Conservation (phyloP, 2,113 vertebrate species). For the Pantherophis guttatus region DNA sequence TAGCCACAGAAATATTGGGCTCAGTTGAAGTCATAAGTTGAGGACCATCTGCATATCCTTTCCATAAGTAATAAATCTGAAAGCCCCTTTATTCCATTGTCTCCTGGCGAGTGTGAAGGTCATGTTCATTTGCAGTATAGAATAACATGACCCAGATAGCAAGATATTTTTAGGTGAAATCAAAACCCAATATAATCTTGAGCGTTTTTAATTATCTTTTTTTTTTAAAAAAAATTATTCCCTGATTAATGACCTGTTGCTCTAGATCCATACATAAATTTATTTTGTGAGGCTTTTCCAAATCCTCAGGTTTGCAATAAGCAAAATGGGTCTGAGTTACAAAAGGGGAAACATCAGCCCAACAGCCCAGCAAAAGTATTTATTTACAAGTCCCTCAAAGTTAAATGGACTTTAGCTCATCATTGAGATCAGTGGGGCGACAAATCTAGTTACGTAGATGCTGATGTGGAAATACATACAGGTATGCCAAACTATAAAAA, state of each 20-base stretch:
- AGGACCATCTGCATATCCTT: neutral
- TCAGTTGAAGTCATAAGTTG: neutral
- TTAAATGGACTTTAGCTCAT: neutral
- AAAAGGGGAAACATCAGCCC: neutral
- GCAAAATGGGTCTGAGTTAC: too few relatives aligned
- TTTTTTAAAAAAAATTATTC: neutral
- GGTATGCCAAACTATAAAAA: neutral
- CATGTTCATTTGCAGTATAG: slow-evolving; percentile 34
- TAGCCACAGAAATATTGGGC: neutral
- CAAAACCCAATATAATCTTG: slow-evolving; percentile 28
- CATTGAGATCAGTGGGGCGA: neutral
- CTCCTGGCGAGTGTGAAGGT: slow-evolving; percentile 29
- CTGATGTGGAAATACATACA: neutral
- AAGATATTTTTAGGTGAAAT: slow-evolving; percentile 43
- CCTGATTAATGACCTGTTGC: slow-evolving; percentile 33
- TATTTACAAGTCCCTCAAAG: neutral
- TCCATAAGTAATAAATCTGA: neutral
- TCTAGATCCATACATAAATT: neutral
- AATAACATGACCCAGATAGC: slow-evolving; percentile 43
- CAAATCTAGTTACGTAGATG: neutral
- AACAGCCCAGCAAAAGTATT: neutral
- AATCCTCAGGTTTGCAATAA: neutral
- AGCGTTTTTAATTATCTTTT: slow-evolving; percentile 43
- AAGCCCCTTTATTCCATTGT: neutral
- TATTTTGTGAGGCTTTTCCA: neutral